A percentile compares a stretch with the other conserved stretches of the same genome.
Evolutionary conservation across 1,140 invertebrate genomes (phyloP).

Genomic region (Camponotus floridanus): DNA sequence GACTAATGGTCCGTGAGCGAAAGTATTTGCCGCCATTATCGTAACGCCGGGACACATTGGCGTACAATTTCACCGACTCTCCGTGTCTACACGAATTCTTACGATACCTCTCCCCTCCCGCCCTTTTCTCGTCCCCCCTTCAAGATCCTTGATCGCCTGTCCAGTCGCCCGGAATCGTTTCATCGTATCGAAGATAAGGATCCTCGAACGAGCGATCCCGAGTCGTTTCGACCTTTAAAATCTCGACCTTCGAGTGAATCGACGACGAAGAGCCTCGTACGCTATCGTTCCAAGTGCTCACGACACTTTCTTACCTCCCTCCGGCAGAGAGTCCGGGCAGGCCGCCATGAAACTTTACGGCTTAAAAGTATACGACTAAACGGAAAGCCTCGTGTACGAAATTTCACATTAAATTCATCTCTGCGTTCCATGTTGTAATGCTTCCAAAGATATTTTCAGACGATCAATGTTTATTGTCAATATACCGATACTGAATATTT

Average conservation of each 20-base stretch:
- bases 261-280: conserved; percentile 59
- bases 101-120: conserved; percentile 3
- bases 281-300: conserved; percentile 63
- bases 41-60: conserved; percentile 73
- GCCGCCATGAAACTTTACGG: conserved; percentile 73
- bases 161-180: conserved; percentile 69
- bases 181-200: conserved; percentile 75
- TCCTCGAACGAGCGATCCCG: conserved; percentile 75
- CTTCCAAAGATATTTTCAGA: not conserved
- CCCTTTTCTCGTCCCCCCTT: not conserved
- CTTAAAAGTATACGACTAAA: conserved; percentile 63
- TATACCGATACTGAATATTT: not conserved
- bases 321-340: conserved; percentile 10
- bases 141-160: conserved; percentile 54
- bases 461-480: not conserved
- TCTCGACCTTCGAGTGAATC: conserved; percentile 76
- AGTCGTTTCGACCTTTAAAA: conserved; percentile 75
- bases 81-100: conserved; percentile 46
- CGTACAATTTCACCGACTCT: conserved; percentile 75
- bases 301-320: conserved; percentile 71
- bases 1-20: conserved; percentile 84
- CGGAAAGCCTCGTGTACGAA: conserved; percentile 66
- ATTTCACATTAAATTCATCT: conserved; percentile 60
- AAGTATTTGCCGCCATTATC: conserved; percentile 82
- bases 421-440: not conserved